phyloP scores from a whole-genome alignment of 2,888 invertebrate genomes.

The Exocentrus adspersus region DNA sequence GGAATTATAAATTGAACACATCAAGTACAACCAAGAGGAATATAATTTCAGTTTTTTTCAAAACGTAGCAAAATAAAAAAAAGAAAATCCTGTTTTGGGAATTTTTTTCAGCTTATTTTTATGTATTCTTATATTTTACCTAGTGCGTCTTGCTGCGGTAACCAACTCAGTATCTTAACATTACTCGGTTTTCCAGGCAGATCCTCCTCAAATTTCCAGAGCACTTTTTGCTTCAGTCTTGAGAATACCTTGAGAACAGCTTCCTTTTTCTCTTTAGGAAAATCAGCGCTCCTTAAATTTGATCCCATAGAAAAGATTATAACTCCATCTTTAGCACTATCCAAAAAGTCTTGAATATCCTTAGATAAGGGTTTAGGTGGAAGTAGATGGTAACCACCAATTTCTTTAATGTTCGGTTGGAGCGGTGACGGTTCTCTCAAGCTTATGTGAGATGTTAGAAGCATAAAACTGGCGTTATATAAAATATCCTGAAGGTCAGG shows the following conservation, averaged over 20 bases:
- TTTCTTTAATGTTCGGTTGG: conserved; percentile 68
- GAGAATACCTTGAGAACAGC: conserved; percentile 69
- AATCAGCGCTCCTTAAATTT: conserved; percentile 66
- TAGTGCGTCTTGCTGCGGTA: conserved; percentile 54
- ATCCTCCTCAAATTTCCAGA: conserved; percentile 74
- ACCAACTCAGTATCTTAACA: conserved; percentile 58
- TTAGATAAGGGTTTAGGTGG: conserved; percentile 51
- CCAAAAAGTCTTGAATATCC: conserved; percentile 66
- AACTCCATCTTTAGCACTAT: conserved; percentile 67
- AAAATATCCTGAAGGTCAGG: conserved; percentile 46
- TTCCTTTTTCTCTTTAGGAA: conserved; percentile 65
- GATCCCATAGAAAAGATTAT: conserved; percentile 72
- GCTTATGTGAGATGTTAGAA: conserved; percentile 64
- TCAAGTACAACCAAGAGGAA: no score
- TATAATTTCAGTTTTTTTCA: no score
- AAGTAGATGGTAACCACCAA: conserved; percentile 67
- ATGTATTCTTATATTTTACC: conserved; percentile 48
- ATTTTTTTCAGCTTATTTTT: no score
- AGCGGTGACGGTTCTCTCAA: conserved; percentile 65
- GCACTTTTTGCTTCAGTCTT: conserved; percentile 69
- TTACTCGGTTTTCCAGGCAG: conserved; percentile 56
- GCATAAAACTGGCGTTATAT: conserved; percentile 52
- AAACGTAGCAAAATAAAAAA: no score
- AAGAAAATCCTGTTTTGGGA: no score
- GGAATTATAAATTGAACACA: no score